phyloP scores from a whole-genome alignment of 2,113 vertebrate genomes.

The Tor tambroides region DNA sequence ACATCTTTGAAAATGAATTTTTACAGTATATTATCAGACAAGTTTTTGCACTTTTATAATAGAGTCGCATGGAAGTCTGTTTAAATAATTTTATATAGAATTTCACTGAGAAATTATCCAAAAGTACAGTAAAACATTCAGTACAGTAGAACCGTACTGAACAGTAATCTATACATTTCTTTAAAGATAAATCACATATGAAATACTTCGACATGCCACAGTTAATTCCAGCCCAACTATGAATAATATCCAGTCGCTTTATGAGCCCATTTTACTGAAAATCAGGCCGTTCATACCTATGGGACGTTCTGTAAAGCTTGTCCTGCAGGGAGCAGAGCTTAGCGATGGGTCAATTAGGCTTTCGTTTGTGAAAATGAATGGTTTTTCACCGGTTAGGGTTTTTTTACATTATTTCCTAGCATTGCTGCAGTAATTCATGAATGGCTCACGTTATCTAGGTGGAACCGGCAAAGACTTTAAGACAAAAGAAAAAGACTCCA shows the following conservation, averaged over 20 bases:
- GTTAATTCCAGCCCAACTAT: background rate
- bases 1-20: too few relatives aligned
- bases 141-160: background rate
- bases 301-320: background rate
- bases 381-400: background rate
- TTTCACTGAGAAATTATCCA: background rate
- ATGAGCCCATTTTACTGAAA: background rate
- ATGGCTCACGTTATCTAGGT: background rate
- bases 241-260: background rate
- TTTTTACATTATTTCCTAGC: background rate
- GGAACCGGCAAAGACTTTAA: constrained; percentile 8
- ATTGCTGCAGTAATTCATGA: background rate
- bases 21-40: too few relatives aligned
- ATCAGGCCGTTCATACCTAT: background rate
- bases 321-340: background rate
- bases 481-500: constrained; percentile 3
- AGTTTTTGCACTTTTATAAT: background rate
- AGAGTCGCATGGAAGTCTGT: background rate
- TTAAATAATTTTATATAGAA: background rate
- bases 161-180: background rate
- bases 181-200: background rate
- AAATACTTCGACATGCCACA: background rate
- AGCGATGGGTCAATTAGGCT: background rate
- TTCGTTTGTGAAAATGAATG: too few relatives aligned
- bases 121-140: background rate